These are phyloP conservation scores for Sebastes schlegelii DNA, from an alignment of 2,113 vertebrate species.

Conservation along the genomic window DNA sequence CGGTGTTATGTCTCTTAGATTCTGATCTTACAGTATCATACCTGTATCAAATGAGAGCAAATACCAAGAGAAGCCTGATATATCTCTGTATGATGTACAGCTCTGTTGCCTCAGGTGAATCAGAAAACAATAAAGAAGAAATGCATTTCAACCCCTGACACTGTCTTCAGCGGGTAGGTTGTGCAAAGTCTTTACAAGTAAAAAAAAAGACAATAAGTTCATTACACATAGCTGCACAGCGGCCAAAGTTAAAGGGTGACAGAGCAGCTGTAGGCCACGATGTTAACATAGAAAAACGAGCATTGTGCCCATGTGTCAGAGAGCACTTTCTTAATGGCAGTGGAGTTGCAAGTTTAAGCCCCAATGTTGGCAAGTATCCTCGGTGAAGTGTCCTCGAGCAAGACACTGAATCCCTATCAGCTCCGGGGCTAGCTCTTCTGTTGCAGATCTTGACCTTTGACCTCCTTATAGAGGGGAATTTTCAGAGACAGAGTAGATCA, in stretches of 20 bases:
- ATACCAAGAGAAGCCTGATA: not conserved
- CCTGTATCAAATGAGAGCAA: slow-evolving; percentile 25
- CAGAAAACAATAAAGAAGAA: not conserved
- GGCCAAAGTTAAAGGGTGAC: not conserved
- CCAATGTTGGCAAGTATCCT: not conserved
- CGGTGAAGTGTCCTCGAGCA: not conserved
- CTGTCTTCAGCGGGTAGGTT: not conserved
- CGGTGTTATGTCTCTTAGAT: not conserved
- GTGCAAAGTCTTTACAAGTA: not conserved
- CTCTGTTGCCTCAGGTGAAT: not conserved
- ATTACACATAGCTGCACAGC: not conserved
- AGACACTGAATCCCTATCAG: slow-evolving; percentile 18
- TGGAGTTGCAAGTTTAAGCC: not conserved
- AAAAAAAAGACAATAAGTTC: not conserved
- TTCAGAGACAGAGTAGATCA: not conserved
- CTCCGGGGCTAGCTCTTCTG: not conserved
- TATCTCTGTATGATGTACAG: not conserved
- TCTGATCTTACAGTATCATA: slow-evolving; percentile 38
- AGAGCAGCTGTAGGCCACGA: not conserved
- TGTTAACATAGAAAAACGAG: not conserved
- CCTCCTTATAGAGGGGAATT: not conserved
- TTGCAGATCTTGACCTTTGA: slow-evolving; percentile 2
- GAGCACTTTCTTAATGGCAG: not conserved
- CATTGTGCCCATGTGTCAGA: slow-evolving; percentile 15
- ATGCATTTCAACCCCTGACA: not conserved